Base-by-base conservation (phyloP, 2,113 vertebrate species). In the Shinisaurus crocodilurus region DNA sequence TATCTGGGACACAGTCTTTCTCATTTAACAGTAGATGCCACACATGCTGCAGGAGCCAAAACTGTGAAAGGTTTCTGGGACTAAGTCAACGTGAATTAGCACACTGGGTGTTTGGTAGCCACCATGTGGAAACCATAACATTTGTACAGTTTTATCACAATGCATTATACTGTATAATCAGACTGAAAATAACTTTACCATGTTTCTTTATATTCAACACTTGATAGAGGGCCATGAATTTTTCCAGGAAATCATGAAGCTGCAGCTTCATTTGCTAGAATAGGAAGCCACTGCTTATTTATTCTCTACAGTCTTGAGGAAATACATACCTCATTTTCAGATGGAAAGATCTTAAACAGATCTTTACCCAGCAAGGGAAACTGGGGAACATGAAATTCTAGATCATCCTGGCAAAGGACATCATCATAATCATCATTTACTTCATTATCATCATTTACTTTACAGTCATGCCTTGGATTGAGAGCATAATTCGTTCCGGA, bases 281-380 rank as follows among this genome's bases (percentile, higher is more conserved):
- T 27, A 10, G 32, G 50, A 8, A 43, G 34, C 76, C 13, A 27
- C 29, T 77, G 40, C 65, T 70, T 43, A 65, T 37, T 50, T 40
- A 29, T 29, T 45, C 63, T 67, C 15, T 77, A 13, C 34, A 54
- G 48, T 75, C 3, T 23, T 79, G 54, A 20, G 70, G 15, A 45
- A 87, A 87, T 25, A 65, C 6, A 48, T 34, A 87, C 18, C 65
- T 86, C 48, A 74, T 40, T 86, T 63, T 79, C 37, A 79, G 60
- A 88, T n/a, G 29, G 60, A 88, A 79, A 88, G 54, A 32, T 43
- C 37, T 32, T 88, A 29, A 74, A 29, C 37, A 88, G 77, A 77
- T 10, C 20, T 63, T 63, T 63, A 20, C 5, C 60, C 20, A 63
- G 60, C 10, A 18, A 63, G 60, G 20, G 60, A 12, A 63, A 63